Conservation (phyloP, 1,140 invertebrate species). For the Venustaconcha ellipsiformis region DNA sequence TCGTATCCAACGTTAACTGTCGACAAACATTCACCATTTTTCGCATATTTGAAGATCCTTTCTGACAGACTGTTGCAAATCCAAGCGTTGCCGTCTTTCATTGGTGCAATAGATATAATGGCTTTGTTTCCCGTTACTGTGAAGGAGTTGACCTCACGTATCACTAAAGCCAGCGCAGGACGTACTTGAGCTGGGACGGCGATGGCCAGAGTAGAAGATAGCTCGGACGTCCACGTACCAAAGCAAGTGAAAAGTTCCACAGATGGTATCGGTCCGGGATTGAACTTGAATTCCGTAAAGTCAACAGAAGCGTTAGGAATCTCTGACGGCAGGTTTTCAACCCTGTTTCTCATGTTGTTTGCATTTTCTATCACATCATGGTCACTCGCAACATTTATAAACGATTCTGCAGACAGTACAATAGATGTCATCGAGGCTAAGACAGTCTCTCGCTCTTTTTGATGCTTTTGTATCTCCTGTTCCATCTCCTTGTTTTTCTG, state of each 20-base stretch:
- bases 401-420: conserved; percentile 19
- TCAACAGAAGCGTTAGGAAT: conserved; percentile 26
- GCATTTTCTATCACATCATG: conserved; percentile 35
- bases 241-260: conserved; percentile 26
- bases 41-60: conserved; percentile 24
- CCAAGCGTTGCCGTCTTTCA: conserved; percentile 32
- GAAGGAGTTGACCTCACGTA: conserved; percentile 28
- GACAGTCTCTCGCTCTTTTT: conserved; percentile 20
- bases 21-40: conserved; percentile 23
- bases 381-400: conserved; percentile 29
- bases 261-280: conserved; percentile 23
- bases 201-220: conserved; percentile 20
- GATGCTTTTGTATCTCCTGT: conserved; percentile 21
- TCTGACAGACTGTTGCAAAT: conserved; percentile 33
- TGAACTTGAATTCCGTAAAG: conserved; percentile 32
- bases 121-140: conserved; percentile 24
- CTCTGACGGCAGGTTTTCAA: conserved; percentile 28
- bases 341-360: conserved; percentile 28
- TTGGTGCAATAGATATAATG: conserved; percentile 27
- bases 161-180: conserved; percentile 26
- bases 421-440: conserved; percentile 28
- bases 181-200: conserved; percentile 24
- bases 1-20: conserved; percentile 23
- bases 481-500: conserved; percentile 37
- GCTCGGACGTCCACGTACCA: conserved; percentile 30